Evolutionary conservation across 2,113 vertebrate genomes (phyloP).

Genomic region (Anoura caudifer): DNA sequence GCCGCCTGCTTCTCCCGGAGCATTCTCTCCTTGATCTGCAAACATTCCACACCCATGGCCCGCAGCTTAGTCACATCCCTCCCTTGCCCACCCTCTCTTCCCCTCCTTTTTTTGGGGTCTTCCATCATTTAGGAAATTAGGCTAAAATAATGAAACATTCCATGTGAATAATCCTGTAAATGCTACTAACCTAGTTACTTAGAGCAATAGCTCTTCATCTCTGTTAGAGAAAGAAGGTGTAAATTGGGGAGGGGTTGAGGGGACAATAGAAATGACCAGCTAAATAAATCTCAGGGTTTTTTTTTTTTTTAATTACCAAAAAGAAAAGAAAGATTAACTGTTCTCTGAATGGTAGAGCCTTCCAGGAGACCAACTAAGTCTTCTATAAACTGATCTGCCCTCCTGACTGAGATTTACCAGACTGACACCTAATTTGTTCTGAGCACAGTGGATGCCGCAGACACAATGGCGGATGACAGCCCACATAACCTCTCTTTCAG

Average conservation of each 20-base stretch:
- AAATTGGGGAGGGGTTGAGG: background rate
- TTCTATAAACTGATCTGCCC: slow-evolving; percentile 84
- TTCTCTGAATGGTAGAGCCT: slow-evolving; percentile 74
- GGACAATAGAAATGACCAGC: slow-evolving; percentile 65
- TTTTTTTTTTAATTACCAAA: slow-evolving; percentile 74
- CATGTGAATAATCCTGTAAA: slow-evolving; percentile 46
- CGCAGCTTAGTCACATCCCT: background rate
- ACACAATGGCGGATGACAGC: slow-evolving; percentile 85
- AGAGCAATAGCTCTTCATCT: slow-evolving; percentile 70
- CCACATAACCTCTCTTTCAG: slow-evolving; percentile 86
- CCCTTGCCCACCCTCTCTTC: background rate
- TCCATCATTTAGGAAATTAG: slow-evolving; percentile 59
- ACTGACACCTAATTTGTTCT: slow-evolving; percentile 86
- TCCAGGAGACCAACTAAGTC: slow-evolving; percentile 82
- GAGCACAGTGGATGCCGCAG: slow-evolving; percentile 81
- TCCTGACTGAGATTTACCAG: slow-evolving; percentile 83
- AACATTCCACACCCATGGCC: background rate
- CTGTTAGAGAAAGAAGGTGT: background rate
- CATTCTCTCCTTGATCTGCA: background rate
- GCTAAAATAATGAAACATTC: slow-evolving; percentile 63
- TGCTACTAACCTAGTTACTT: slow-evolving; percentile 53
- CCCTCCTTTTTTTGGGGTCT: background rate
- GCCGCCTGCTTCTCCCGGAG: background rate
- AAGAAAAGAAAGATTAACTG: slow-evolving; percentile 75
- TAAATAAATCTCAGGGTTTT: slow-evolving; percentile 50